Evolutionary conservation across 2,888 invertebrate species (phyloP), one percentile per base, ranked within the genome.

Genomic region (Himalopsyche tibetana): DNA sequence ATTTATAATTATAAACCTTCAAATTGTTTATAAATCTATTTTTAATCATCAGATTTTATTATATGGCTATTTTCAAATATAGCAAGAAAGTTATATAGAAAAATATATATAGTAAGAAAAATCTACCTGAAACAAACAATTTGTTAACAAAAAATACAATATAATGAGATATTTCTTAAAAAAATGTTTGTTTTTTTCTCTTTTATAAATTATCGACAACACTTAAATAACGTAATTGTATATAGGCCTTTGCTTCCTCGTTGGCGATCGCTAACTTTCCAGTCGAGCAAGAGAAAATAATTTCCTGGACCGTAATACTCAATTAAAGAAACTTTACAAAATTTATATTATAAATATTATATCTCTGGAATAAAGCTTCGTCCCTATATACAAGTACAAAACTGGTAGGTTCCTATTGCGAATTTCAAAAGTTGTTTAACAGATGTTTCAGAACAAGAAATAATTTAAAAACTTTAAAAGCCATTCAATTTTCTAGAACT

Each of bases 391-490:
- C 63, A 19, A 63, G 19, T 63, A 56, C 56, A 56, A 56, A 56
- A 19, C 56, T 8, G 19, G 63, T 63, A 28, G 63, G 19, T 63
- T n/a, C 63, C 63, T 63, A 19, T 28, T 63, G 63, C 63, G 19
- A 63, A 63, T 63, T 63, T 63, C 63, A 63, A 63, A 63, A 63
- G 63, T 63, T 63, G 63, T 63, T 63, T 19, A 63, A 63, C 63
- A 63, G 63, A 63, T 63, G 63, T 63, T 63, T 63, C 63, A 63
- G 63, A 63, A 63, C 63, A 28, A 63, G 63, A 63, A 63, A 63
- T 63, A 63, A 63, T 63, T 63, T 63, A 63, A 63, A 63, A 63
- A 63, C 63, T 63, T 63, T 63, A 19, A 63, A 63, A 63, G 63
- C 63, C 63, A 63, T 63, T 63, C 63, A 63, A 63, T 63, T 63